Base-by-base conservation (phyloP, 2,797 vertebrate genomes). In the Peromyscus nudipes region DNA sequence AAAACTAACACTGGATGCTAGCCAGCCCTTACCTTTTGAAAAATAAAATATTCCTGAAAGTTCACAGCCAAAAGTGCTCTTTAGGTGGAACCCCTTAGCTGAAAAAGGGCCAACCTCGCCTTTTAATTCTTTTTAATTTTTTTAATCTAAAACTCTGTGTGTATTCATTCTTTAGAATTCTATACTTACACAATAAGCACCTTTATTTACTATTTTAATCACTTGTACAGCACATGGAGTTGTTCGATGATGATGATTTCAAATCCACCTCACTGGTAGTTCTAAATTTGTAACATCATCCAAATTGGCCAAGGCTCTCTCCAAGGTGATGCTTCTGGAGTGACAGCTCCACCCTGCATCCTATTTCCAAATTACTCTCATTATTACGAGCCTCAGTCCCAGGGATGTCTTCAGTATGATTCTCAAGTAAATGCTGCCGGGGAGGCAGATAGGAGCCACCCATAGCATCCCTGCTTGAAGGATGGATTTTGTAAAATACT, bases 401-500 rank as follows among this genome's bases (percentile, higher is more conserved):
- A 77, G 43, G 25, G 84, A 81, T 2, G 3, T 29, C 60, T 92
- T 40, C 21, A 34, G 25, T 46, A 37, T 37, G 88, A 94, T n/a
- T 76, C 65, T 79, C 62, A 71, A 27, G n/a, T 87, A 81, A 92
- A 80, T 85, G 62, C 73, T 80, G 40, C 34, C 43, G 27, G 14
- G 9, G 25, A 88, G 34, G 60, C 3, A 57, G 11, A 93, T 19
- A 4, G 40, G 9, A 52, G 67, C 3, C 11, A 95, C 46, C 60
- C 88, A 84, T 12, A 52, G 29, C 71, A 88, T 13, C 21, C 10
- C 75, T 92, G 6, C 60, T 94, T 95, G 46, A 92, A 86, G 37
- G 71, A 25, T 40, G 25, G 52, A 60, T 83, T 97, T 93, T 49
- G 4, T 29, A 95, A 91, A 96, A 94, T 52, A 83, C 19, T 80